These are phyloP conservation scores for Lithodes maja DNA, from an alignment of 2,888 invertebrate genomes.

Conservation along the genomic window DNA sequence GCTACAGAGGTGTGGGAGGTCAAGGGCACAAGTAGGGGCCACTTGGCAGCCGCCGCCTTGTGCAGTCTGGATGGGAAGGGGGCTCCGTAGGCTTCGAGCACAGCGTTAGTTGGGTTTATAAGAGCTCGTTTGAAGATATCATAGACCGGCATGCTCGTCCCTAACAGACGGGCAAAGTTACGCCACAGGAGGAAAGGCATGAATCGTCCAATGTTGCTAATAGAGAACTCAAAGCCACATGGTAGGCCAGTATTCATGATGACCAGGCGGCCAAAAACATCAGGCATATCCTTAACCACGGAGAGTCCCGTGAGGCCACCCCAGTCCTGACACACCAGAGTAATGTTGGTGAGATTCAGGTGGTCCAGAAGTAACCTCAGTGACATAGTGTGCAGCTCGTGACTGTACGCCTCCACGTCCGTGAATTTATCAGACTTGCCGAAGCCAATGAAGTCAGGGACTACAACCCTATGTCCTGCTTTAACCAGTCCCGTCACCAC, in stretches of 20 bases:
- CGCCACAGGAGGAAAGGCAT: constrained; percentile 53
- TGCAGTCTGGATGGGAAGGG: constrained; percentile 59
- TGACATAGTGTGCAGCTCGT: constrained; percentile 55
- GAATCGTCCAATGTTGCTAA: not conserved
- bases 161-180: constrained; percentile 29
- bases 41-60: constrained; percentile 61
- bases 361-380: constrained; percentile 55
- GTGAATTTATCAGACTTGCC: constrained; percentile 69
- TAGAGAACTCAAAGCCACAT: not conserved
- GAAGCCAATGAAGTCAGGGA: constrained; percentile 69
- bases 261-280: constrained; percentile 56
- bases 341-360: constrained; percentile 19
- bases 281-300: constrained; percentile 48
- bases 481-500: constrained; percentile 52
- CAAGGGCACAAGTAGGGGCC: constrained; percentile 66
- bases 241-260: constrained; percentile 65
- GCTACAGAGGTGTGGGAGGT: constrained; percentile 42
- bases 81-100: constrained; percentile 44
- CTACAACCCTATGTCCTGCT: constrained; percentile 64
- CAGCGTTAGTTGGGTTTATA: constrained; percentile 19
- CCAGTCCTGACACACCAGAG: constrained; percentile 57
- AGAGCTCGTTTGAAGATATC: constrained; percentile 23
- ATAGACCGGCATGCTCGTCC: constrained; percentile 27
- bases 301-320: constrained; percentile 52
- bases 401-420: constrained; percentile 46